Base-by-base conservation (phyloP, 2,797 vertebrate genomes). In the Sparus aurata region DNA sequence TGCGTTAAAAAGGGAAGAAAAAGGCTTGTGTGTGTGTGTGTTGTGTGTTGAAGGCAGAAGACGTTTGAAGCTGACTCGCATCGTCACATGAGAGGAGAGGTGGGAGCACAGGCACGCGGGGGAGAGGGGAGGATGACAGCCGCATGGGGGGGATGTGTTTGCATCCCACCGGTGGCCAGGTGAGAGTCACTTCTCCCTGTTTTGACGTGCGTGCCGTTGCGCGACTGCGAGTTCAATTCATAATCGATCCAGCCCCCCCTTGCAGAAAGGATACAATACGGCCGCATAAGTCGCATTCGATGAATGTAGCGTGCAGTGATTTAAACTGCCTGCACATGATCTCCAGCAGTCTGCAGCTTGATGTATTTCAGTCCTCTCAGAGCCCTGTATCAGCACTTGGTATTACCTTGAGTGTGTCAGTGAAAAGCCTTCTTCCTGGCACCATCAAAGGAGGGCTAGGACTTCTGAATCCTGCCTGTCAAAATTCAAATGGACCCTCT, bases 401-500 rank as follows among this genome's bases (percentile, higher is more conserved):
- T 83, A 85, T 89, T 90, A 87, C 90, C 84, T 87, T 80, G 79
- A 77, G 57, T 46, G 75, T 87, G 81, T 84, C 76, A 78, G 82
- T 80, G 76, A 82, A 92, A 90, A 84, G 61, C 82, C 75, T 80
- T 85, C 76, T 90, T 88, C 79, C 80, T 91, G 90, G 89, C 88
- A 52, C 79, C 78, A 89, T 92, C 85, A 93, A 87, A 91, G 80
- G 72, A 72, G 59, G 87, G 62, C 86, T 78, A 76, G 73, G 85
- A 90, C 86, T 89, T 90, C 78, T 88, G 91, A 90, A 88, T 89
- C 88, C 88, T 87, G 89, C 86, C 91, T 88, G 89, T 93, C 93
- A 93, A 88, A 93, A 91, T 87, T 93, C 87, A 85, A 90, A 92
- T 91, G 81, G 80, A 87, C 86, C 89, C 93, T 91, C 86, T 77